Conservation (phyloP, 2,797 vertebrate species). For the Brachyalestes nurse region DNA sequence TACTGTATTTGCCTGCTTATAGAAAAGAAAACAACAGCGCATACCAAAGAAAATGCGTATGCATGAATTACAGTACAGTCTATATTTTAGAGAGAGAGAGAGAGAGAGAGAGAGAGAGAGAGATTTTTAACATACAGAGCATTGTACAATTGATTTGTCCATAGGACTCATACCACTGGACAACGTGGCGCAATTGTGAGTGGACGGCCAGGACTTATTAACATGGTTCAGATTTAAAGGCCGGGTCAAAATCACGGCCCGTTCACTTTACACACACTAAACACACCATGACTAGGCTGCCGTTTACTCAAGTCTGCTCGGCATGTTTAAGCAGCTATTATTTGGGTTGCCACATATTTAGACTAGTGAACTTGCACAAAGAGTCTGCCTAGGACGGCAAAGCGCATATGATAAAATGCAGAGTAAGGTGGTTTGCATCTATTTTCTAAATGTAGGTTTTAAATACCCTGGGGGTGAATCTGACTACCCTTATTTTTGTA, state of each 20-base stretch:
- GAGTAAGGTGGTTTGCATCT: conserved; percentile 17
- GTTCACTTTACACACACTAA: not conserved
- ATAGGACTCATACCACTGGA: too few species aligned
- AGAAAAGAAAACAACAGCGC: too few species aligned
- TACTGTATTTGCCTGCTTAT: too few species aligned
- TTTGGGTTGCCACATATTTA: conserved; percentile 17
- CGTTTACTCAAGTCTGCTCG: conserved; percentile 66
- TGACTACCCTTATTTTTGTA: conserved; percentile 40
- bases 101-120: too few species aligned
- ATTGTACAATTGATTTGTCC: too few species aligned
- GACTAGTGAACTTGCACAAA: not conserved
- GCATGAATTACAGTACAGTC: too few species aligned
- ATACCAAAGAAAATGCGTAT: too few species aligned
- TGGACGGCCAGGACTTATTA: conserved; percentile 76
- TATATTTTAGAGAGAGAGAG: too few species aligned
- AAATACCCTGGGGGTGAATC: conserved; percentile 30
- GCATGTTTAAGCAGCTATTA: not conserved
- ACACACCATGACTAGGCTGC: conserved; percentile 22
- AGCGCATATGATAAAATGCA: conserved; percentile 38
- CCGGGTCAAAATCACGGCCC: not conserved
- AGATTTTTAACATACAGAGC: too few species aligned
- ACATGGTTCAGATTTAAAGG: conserved; percentile 58
- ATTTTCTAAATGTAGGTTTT: conserved; percentile 39
- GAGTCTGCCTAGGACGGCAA: not conserved
- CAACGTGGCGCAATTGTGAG: conserved; percentile 69